A percentile compares a stretch with the other conserved stretches of the same genome.
These are phyloP conservation scores for Hyperoplus lanceolatus DNA, from an alignment of 2,797 vertebrate species.

Conservation along the genomic window DNA sequence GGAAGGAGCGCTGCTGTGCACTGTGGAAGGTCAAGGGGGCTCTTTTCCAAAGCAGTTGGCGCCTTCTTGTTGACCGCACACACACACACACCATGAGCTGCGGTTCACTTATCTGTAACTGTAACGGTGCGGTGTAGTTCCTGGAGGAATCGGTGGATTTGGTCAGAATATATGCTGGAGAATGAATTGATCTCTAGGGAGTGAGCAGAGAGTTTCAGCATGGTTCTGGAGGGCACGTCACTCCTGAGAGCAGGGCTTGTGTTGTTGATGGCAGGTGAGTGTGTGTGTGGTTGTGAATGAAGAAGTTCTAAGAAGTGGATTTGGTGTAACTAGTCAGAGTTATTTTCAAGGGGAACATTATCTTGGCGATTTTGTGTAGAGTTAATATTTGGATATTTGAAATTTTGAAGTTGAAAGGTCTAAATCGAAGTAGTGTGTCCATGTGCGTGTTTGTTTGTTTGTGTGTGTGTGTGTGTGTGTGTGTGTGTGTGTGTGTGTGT, in stretches of 20 bases:
- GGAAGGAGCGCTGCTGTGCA: constrained; percentile 25
- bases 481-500: neutral
- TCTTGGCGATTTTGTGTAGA: neutral
- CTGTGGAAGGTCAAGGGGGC: constrained; percentile 56
- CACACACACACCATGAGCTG: neutral
- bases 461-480: too few species aligned
- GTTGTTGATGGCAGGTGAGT: constrained; percentile 74
- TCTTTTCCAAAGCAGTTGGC: constrained; percentile 32
- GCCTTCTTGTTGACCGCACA: constrained; percentile 17
- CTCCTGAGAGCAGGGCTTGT: constrained; percentile 59
- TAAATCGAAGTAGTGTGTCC: neutral
- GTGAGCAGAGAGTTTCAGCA: constrained; percentile 38
- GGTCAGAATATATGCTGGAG: neutral
- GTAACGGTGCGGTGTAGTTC: neutral
- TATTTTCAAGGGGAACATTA: neutral
- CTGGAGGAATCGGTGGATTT: neutral
- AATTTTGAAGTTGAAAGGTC: neutral
- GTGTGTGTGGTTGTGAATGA: neutral
- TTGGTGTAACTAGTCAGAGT: neutral
- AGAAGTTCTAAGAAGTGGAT: neutral
- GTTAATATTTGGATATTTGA: neutral
- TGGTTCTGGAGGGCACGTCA: constrained; percentile 53
- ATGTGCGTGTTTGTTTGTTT: neutral
- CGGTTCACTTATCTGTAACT: neutral
- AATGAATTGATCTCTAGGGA: constrained; percentile 45